These are phyloP conservation scores for Plodia interpunctella DNA, from an alignment of 1,140 invertebrate species.

Conservation along the genomic window DNA sequence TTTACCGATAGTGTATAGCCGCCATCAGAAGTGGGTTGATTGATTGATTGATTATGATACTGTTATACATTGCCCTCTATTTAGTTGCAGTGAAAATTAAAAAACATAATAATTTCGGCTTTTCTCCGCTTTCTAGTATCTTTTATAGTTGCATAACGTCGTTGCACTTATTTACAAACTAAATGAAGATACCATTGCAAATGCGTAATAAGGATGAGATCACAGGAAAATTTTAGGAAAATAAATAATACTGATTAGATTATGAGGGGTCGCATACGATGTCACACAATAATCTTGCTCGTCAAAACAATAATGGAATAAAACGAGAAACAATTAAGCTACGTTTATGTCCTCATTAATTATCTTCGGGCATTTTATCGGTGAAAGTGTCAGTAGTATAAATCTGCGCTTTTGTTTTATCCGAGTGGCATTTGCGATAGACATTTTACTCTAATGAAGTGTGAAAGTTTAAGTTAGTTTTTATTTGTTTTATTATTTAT, in stretches of 20 bases:
- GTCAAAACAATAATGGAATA: slow-evolving; percentile 58
- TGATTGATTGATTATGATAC: too few relatives aligned
- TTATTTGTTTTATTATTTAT: too few relatives aligned
- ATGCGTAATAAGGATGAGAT: slow-evolving; percentile 52
- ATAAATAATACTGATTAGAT: slow-evolving; percentile 55
- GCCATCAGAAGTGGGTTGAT: too few relatives aligned
- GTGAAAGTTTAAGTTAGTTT: too few relatives aligned
- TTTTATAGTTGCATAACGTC: too few relatives aligned
- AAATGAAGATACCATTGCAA: slow-evolving; percentile 22
- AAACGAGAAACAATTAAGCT: slow-evolving; percentile 45
- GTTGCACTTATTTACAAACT: slow-evolving; percentile 25
- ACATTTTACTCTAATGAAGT: too few relatives aligned
- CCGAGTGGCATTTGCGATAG: background rate
- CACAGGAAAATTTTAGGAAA: slow-evolving; percentile 58
- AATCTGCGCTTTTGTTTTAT: slow-evolving; percentile 12
- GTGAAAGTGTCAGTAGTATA: slow-evolving; percentile 17
- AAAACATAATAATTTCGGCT: too few relatives aligned
- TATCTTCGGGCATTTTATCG: slow-evolving; percentile 15
- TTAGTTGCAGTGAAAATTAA: too few relatives aligned
- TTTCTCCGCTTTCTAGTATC: too few relatives aligned
- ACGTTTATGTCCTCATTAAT: slow-evolving; percentile 37
- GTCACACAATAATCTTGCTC: slow-evolving; percentile 28
- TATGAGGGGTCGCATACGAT: slow-evolving; percentile 38
- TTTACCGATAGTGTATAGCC: too few relatives aligned
- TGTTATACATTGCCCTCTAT: too few relatives aligned